phyloP scores from a whole-genome alignment of 2,113 vertebrate genomes.

The Carassius auratus region DNA sequence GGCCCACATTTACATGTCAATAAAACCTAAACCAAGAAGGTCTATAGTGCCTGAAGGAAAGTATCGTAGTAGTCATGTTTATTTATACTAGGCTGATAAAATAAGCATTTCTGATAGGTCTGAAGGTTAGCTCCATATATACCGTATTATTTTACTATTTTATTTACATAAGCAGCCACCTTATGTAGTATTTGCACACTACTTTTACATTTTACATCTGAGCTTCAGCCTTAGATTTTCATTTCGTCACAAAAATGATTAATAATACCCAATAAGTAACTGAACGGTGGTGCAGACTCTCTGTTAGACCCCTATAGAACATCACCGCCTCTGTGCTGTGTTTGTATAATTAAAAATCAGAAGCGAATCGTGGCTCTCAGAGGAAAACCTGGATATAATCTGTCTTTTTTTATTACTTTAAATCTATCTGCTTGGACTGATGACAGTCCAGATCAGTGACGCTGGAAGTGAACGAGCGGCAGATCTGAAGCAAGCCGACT shows the following conservation, averaged over 20 bases:
- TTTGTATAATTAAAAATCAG: conserved; percentile 19
- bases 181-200: neutral
- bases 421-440: conserved; percentile 8
- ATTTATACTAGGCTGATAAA: neutral
- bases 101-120: neutral
- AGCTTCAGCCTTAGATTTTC: neutral
- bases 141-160: neutral
- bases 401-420: neutral
- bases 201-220: neutral
- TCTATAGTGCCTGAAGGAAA: neutral
- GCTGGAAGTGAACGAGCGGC: neutral
- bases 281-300: neutral
- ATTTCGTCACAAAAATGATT: neutral
- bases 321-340: neutral
- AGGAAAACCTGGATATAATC: conserved; percentile 13
- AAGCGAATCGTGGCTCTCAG: neutral
- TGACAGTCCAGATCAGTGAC: conserved; percentile 25
- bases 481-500: conserved; percentile 25
- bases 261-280: neutral
- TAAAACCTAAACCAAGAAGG: neutral
- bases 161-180: neutral
- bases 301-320: neutral
- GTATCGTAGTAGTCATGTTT: neutral
- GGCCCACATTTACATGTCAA: neutral
- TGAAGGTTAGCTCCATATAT: neutral